Conservation (phyloP, 2,113 vertebrate species). For the Orycteropus afer region DNA sequence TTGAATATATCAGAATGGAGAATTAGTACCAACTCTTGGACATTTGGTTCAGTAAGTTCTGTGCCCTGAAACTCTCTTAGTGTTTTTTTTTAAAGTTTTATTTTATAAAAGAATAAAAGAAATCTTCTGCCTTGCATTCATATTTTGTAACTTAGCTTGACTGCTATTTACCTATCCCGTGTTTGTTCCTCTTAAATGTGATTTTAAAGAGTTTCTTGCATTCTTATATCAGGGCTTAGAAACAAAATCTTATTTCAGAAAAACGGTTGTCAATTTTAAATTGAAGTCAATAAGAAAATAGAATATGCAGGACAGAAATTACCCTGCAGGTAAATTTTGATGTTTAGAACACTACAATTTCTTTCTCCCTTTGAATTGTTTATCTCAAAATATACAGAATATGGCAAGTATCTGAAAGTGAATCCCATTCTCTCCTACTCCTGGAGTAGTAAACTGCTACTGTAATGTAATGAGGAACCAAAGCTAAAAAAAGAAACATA, state of each 20-base stretch:
- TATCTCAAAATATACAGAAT: conserved; percentile 37
- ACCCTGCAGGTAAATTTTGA: conserved; percentile 1
- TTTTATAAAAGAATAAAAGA: neutral
- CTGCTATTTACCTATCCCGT: conserved; percentile 1
- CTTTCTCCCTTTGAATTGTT: neutral
- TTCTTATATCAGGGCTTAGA: conserved; percentile 19
- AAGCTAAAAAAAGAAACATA: conserved; percentile 36
- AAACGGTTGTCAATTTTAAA: conserved; percentile 31
- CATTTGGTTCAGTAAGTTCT: neutral
- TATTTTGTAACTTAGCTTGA: conserved; percentile 9
- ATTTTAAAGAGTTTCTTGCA: conserved; percentile 26
- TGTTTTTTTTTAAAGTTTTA: neutral
- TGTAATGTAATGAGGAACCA: conserved; percentile 21
- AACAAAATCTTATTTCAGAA: conserved; percentile 21
- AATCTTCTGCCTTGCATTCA: neutral
- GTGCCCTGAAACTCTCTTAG: neutral
- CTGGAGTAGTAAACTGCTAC: neutral
- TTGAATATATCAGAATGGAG: neutral
- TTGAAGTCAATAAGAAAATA: conserved; percentile 14
- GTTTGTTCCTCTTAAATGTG: neutral
- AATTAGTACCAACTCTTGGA: neutral
- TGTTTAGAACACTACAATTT: neutral
- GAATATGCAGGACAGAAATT: neutral
- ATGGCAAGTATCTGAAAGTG: neutral
- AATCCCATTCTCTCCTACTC: neutral